Percentiles rank a stretch among this genome's conserved stretches.
Evolutionary conservation across 1,140 invertebrate species (phyloP).

Genomic region (Heliothis subflexa): DNA sequence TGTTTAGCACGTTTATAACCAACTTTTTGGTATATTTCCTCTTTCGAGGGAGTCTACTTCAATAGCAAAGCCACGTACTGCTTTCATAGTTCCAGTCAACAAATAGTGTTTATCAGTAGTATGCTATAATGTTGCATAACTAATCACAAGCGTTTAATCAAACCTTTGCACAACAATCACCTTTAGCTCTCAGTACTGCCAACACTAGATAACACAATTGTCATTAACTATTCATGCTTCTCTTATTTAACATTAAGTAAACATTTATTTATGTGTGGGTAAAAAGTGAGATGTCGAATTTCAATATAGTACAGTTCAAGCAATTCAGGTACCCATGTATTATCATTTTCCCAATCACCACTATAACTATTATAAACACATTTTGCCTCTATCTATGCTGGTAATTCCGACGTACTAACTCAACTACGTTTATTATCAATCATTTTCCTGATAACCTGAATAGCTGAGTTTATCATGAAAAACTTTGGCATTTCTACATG

Average conservation of each 20-base stretch:
- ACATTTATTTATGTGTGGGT: too few species aligned
- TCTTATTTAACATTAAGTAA: too few species aligned
- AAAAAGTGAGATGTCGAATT: background rate
- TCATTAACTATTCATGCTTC: background rate
- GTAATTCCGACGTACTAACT: slow-evolving; percentile 1
- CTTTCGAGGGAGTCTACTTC: too few species aligned
- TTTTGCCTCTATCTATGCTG: background rate
- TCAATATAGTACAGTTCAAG: too few species aligned
- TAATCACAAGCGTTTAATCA: slow-evolving; percentile 3
- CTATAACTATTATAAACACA: background rate
- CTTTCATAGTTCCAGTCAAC: background rate
- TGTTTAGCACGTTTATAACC: too few species aligned
- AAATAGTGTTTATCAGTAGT: background rate
- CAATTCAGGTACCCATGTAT: background rate
- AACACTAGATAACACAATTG: background rate
- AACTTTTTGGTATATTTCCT: too few species aligned
- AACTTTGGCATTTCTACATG: background rate
- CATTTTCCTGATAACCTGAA: slow-evolving; percentile 62
- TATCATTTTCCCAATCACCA: background rate
- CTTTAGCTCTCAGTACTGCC: slow-evolving; percentile 8
- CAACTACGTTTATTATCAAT: slow-evolving; percentile 47
- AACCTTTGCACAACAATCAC: background rate
- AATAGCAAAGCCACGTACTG: background rate
- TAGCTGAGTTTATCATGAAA: slow-evolving; percentile 45
- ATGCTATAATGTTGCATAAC: slow-evolving; percentile 20